These are phyloP conservation scores for Paguma larvata DNA, from an alignment of 2,797 vertebrate genomes.

Conservation along the genomic window DNA sequence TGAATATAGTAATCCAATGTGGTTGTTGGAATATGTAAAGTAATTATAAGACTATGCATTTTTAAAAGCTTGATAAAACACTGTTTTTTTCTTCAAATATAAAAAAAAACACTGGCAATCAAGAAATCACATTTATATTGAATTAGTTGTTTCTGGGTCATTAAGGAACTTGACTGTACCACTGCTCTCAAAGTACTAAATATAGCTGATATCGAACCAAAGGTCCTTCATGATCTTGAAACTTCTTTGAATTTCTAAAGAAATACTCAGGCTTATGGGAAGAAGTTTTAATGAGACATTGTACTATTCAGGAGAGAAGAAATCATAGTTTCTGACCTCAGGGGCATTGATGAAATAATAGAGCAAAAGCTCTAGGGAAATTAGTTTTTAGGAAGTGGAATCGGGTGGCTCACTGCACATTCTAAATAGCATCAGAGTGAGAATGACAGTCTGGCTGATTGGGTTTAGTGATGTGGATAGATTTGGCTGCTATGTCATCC, in stretches of 20 bases:
- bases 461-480: slow-evolving; percentile 75
- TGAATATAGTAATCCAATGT: slow-evolving; percentile 1
- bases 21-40: background rate
- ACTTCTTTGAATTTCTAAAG: slow-evolving; percentile 74
- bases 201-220: slow-evolving; percentile 60
- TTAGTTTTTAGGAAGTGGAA: slow-evolving; percentile 81
- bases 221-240: slow-evolving; percentile 76
- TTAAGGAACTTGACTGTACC: slow-evolving; percentile 70
- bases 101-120: background rate
- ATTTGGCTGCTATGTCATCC: slow-evolving; percentile 62
- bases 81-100: background rate
- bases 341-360: slow-evolving; percentile 81
- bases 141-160: slow-evolving; percentile 77
- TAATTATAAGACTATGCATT: background rate
- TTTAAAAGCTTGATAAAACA: slow-evolving; percentile 16
- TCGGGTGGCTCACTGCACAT: slow-evolving; percentile 74
- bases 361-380: slow-evolving; percentile 80
- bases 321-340: slow-evolving; percentile 79
- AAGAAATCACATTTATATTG: slow-evolving; percentile 55
- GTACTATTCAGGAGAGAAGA: slow-evolving; percentile 68
- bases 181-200: slow-evolving; percentile 73
- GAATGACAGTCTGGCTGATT: slow-evolving; percentile 72
- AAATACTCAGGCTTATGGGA: slow-evolving; percentile 68
- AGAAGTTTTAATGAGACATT: slow-evolving; percentile 80
- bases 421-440: slow-evolving; percentile 76